Percentiles rank a stretch among this genome's conserved stretches.
Conservation (phyloP, 2,113 vertebrate species). For the Rhagologus leucostigma region DNA sequence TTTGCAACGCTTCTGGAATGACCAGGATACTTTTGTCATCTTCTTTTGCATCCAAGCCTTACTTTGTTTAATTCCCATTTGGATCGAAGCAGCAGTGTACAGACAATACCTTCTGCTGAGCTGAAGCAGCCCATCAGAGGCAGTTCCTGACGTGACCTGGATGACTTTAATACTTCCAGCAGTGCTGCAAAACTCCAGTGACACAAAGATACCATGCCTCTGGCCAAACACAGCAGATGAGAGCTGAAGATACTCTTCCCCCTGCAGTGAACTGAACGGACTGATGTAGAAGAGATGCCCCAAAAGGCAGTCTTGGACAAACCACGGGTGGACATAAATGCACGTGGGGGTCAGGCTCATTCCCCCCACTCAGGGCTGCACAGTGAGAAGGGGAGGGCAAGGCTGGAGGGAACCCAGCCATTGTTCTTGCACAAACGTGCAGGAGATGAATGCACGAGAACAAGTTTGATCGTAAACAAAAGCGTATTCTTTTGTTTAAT, state of each 20-base stretch:
- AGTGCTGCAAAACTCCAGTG: not conserved
- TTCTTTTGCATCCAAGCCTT: not conserved
- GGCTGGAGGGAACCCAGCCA: slow-evolving; percentile 25
- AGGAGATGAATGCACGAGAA: slow-evolving; percentile 1
- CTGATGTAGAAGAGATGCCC: not conserved
- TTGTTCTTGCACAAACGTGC: slow-evolving; percentile 4
- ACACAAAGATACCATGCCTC: not conserved
- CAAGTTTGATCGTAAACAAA: slow-evolving; percentile 30
- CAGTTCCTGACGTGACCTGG: not conserved
- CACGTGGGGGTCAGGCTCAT: not conserved
- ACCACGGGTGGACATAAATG: fast-evolving
- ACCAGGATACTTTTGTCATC: not conserved
- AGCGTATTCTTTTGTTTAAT: slow-evolving; percentile 22
- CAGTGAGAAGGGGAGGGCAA: not conserved
- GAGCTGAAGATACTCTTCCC: not conserved
- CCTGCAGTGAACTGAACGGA: not conserved
- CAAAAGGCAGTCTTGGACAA: not conserved
- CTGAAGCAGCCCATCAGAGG: not conserved
- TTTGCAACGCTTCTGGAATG: not conserved
- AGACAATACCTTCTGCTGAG: not conserved
- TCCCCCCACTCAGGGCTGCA: not conserved
- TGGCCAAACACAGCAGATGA: not conserved
- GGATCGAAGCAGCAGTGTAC: not conserved
- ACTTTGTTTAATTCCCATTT: not conserved
- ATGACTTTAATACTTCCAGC: not conserved